Conservation (phyloP, 2,797 vertebrate genomes). For the Pyrrhura leucotis region DNA sequence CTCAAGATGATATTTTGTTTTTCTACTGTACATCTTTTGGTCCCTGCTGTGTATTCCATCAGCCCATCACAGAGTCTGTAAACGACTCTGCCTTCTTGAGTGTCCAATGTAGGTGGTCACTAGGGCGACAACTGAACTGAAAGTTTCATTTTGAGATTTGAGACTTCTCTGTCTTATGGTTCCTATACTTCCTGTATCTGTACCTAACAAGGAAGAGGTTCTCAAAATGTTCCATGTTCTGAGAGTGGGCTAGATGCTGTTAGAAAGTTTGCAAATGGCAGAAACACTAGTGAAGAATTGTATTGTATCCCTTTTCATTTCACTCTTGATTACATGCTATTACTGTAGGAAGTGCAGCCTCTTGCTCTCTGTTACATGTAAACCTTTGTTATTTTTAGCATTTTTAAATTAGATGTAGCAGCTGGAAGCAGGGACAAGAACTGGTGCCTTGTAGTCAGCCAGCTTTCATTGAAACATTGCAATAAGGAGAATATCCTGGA, state of each 20-base stretch:
- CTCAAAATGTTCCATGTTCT: background rate
- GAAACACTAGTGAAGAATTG: background rate
- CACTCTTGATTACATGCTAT: background rate
- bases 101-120: background rate
- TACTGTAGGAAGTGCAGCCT: background rate
- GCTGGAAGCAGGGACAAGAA: slow-evolving; percentile 1
- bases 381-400: slow-evolving; percentile 42
- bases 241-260: background rate
- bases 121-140: background rate
- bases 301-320: background rate
- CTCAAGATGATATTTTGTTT: background rate
- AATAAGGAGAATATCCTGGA: background rate
- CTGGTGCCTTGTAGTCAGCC: background rate
- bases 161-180: background rate
- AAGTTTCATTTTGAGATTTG: background rate
- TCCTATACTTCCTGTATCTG: background rate
- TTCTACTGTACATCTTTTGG: background rate
- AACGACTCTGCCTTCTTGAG: background rate
- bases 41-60: background rate
- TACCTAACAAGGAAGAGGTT: background rate
- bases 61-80: background rate
- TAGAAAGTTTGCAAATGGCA: background rate
- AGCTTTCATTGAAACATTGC: slow-evolving; percentile 13
- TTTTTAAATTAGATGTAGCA: slow-evolving; percentile 47
- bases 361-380: background rate